Evolutionary conservation across 2,888 invertebrate species (phyloP), one percentile per base, ranked within the genome.

Genomic region (Siphlonurus alternatus): DNA sequence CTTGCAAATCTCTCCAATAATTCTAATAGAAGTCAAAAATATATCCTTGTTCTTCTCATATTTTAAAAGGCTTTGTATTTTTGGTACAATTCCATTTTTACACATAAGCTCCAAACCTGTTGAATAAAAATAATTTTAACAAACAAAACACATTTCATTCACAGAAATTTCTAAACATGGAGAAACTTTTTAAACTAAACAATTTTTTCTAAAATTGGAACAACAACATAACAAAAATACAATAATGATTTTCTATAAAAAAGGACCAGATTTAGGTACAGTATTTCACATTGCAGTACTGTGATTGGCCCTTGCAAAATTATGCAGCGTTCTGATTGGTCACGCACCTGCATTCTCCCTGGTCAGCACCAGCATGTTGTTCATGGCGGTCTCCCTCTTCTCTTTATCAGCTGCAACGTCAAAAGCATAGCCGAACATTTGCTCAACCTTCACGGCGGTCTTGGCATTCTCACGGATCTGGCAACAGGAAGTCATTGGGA

Each of bases 311-410:
- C n/a, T n/a, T n/a, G n/a, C n/a, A n/a, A n/a, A n/a, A n/a, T n/a
- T n/a, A n/a, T n/a, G n/a, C n/a, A n/a, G n/a, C n/a, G n/a, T n/a
- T n/a, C n/a, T n/a, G n/a, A n/a, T n/a, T n/a, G n/a, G n/a, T n/a
- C n/a, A n/a, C n/a, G 87, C 85, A 64, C 89, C 94, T n/a, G 87
- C 83, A 66, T 83, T 82, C 73, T 98, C 97, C 69, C 91, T 84
- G 1, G 93, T 85, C 65, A 99, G 77, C 0, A 97, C 97, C 22
- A 98, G 77, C 53, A 99, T 77, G 75, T 99, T 99, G 69, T 90
- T 90, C 75, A 93, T 86, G 0, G 94, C 96, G 67, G 86, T 86
- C 71, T 87, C 87, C 3, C 92, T 81, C 75, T 90, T 90, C 53
- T 84, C 92, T 62, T 76, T 79, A 38, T 86, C 84, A 65, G 78